Conservation (phyloP, 2,113 vertebrate genomes). For the Gobio gobio region DNA sequence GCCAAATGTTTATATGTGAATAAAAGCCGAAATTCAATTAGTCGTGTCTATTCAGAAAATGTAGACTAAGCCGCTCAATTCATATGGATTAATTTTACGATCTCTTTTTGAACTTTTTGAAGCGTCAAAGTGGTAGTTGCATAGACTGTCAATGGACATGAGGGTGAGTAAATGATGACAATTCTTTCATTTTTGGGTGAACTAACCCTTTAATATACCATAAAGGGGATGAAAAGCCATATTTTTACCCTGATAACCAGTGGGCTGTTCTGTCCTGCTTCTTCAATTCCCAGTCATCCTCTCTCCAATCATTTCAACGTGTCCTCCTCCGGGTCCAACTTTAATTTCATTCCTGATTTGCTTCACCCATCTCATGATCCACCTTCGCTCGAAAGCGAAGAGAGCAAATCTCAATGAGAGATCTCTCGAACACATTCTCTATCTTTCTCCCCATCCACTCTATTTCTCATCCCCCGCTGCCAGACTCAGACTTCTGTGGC, state of each 20-base stretch:
- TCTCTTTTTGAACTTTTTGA: too few species aligned
- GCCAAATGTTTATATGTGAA: too few species aligned
- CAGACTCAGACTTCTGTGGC: not conserved
- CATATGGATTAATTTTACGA: too few species aligned
- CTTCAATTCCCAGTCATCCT: not conserved
- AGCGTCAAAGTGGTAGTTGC: too few species aligned
- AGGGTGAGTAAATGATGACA: too few species aligned
- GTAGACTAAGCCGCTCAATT: too few species aligned
- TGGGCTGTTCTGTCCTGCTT: not conserved
- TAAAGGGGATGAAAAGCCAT: not conserved
- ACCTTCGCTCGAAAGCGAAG: not conserved
- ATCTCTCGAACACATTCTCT: slow-evolving; percentile 14
- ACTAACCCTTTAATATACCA: not conserved
- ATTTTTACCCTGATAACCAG: not conserved
- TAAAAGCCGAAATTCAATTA: too few species aligned
- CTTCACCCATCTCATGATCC: slow-evolving; percentile 32
- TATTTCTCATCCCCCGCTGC: not conserved
- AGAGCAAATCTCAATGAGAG: slow-evolving; percentile 36
- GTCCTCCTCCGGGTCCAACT: slow-evolving; percentile 44
- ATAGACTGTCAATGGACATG: too few species aligned
- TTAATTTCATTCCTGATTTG: slow-evolving; percentile 60
- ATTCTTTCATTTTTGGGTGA: too few species aligned
- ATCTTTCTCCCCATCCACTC: slow-evolving; percentile 4
- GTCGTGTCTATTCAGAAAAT: too few species aligned
- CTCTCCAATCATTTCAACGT: not conserved